These are phyloP conservation scores for Sialia sialis DNA, from an alignment of 2,113 vertebrate species.

Conservation along the genomic window DNA sequence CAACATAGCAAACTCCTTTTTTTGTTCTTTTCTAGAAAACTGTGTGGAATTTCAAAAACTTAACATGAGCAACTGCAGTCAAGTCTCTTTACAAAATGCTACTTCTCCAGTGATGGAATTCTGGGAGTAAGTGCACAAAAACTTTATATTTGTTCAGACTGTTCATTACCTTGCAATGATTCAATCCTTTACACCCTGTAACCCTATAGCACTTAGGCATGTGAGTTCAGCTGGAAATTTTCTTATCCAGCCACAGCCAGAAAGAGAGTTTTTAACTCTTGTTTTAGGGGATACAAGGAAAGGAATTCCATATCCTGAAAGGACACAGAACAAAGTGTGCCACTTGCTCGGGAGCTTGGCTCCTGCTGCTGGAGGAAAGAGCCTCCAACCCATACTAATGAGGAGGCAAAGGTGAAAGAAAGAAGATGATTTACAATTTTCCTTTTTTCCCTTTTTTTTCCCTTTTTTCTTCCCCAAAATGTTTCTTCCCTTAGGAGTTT, in stretches of 20 bases:
- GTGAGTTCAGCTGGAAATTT: neutral
- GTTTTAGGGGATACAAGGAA: neutral
- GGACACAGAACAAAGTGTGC: slow-evolving; percentile 48
- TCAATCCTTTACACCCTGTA: neutral
- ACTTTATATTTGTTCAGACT: neutral
- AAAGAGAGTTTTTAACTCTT: neutral
- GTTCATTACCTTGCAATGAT: neutral
- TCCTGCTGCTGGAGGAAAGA: slow-evolving; percentile 27
- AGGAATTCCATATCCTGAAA: slow-evolving; percentile 41
- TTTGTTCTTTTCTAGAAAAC: slow-evolving; percentile 78
- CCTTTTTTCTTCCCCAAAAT: rapidly evolving
- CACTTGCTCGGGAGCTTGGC: slow-evolving; percentile 36
- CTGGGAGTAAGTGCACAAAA: slow-evolving; percentile 92
- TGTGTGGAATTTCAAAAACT: slow-evolving; percentile 93
- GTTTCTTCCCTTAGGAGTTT: neutral
- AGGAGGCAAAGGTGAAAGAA: slow-evolving; percentile 31
- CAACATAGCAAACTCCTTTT: neutral
- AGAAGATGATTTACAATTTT: neutral
- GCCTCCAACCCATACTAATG: slow-evolving; percentile 47
- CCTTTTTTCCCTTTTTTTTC: neutral
- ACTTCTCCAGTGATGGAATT: slow-evolving; percentile 98
- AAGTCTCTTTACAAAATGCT: slow-evolving; percentile 80
- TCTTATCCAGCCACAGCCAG: neutral
- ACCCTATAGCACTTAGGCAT: neutral
- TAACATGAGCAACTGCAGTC: slow-evolving; percentile 89